phyloP scores from a whole-genome alignment of 2,113 vertebrate species.

The Alaudala cheleensis region DNA sequence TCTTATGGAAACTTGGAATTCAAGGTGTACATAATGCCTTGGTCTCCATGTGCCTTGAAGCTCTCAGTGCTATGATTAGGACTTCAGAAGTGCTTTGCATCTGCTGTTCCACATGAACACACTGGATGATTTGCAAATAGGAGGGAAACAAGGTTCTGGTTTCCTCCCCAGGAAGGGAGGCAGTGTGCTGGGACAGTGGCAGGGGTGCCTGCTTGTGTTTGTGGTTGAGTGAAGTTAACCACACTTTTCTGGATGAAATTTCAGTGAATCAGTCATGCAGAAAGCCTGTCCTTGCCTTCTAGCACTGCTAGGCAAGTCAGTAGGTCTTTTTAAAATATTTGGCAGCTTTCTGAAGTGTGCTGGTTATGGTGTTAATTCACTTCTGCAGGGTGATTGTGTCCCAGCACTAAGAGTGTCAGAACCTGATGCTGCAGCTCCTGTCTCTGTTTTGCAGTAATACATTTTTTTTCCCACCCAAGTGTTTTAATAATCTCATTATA shows the following conservation, averaged over 20 bases:
- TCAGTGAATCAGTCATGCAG: fast-evolving
- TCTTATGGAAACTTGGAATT: not conserved
- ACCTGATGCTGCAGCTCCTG: not conserved
- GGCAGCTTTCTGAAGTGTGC: not conserved
- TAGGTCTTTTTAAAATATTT: not conserved
- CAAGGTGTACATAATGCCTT: fast-evolving
- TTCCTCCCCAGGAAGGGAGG: not conserved
- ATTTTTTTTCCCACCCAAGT: not conserved
- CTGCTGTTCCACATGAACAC: fast-evolving
- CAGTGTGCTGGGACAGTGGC: fast-evolving
- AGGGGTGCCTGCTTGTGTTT: not conserved
- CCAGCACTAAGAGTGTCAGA: not conserved
- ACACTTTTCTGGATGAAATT: not conserved
- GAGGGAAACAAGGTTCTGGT: not conserved
- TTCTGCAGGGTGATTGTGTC: not conserved
- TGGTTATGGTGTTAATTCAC: not conserved
- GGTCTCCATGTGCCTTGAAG: fast-evolving
- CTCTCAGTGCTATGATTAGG: fast-evolving
- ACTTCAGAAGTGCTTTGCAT: not conserved
- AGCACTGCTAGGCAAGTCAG: not conserved
- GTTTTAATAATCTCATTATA: not conserved
- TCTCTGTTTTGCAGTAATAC: not conserved
- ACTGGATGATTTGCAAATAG: not conserved
- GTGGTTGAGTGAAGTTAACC: not conserved
- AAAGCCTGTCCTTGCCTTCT: not conserved